Conservation (phyloP, 2,888 invertebrate species). For the Patella ulyssiponensis region DNA sequence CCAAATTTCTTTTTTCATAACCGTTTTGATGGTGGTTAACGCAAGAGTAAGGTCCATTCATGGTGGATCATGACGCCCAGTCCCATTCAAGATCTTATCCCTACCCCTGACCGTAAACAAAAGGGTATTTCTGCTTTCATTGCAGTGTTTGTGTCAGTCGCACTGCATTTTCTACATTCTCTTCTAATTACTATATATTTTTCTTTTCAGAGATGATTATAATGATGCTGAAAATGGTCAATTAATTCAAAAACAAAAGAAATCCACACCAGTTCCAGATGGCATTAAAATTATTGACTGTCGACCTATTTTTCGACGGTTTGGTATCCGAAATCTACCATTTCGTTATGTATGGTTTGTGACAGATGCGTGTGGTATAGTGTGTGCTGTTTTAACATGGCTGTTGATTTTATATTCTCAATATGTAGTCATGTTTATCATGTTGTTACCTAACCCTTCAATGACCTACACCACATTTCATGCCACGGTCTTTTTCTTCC, state of each 20-base stretch:
- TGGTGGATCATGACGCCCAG: no score
- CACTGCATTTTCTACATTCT: no score
- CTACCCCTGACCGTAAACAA: no score
- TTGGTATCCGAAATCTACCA: slow-evolving; percentile 51
- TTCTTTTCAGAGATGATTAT: background rate
- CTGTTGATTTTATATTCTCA: slow-evolving; percentile 87
- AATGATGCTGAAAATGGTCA: slow-evolving; percentile 1
- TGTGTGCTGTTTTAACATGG: slow-evolving; percentile 87
- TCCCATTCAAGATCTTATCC: no score
- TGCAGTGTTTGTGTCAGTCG: no score
- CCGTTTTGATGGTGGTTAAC: no score
- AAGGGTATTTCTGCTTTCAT: no score
- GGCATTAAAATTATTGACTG: slow-evolving; percentile 63
- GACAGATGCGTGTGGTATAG: slow-evolving; percentile 87
- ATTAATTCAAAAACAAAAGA: slow-evolving; percentile 3
- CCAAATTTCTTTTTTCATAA: no score
- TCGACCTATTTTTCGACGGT: slow-evolving; percentile 55
- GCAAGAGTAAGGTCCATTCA: no score
- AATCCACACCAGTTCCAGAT: slow-evolving; percentile 53
- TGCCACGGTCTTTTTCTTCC: slow-evolving; percentile 83
- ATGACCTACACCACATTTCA: slow-evolving; percentile 76
- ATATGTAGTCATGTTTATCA: slow-evolving; percentile 84
- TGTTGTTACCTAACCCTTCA: slow-evolving; percentile 87
- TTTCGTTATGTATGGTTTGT: slow-evolving; percentile 78
- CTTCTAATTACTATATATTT: background rate